Evolutionary conservation across 2,113 vertebrate species (phyloP).

Genomic region (Guaruba guarouba): DNA sequence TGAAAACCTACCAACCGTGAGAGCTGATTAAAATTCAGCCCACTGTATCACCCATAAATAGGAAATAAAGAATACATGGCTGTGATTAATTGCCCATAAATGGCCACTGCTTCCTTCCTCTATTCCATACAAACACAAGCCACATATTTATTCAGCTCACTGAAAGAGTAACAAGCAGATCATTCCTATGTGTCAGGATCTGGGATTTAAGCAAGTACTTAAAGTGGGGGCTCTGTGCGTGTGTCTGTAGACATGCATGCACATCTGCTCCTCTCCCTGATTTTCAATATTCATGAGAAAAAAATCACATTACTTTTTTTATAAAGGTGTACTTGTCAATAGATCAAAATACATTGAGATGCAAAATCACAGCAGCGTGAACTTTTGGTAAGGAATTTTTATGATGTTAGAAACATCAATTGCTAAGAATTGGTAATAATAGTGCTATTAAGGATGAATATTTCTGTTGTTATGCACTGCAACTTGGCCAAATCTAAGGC

Average conservation of each 20-base stretch:
- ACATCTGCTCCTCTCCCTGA: background rate
- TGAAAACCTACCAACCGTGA: background rate
- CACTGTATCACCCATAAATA: slow-evolving; percentile 44
- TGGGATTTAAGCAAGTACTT: background rate
- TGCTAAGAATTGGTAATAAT: background rate
- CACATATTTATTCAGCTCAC: background rate
- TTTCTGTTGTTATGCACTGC: rapidly evolving
- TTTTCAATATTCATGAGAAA: background rate
- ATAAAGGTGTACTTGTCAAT: background rate
- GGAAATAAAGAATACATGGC: slow-evolving; percentile 56
- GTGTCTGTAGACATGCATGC: background rate
- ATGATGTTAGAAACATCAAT: background rate
- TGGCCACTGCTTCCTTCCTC: slow-evolving; percentile 2
- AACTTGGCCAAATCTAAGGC: background rate
- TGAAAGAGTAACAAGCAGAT: slow-evolving; percentile 1
- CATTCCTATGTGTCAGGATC: background rate
- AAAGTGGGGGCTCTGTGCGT: background rate
- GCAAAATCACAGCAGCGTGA: background rate
- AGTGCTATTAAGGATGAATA: background rate
- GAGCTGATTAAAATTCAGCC: slow-evolving; percentile 63
- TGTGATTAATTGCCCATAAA: slow-evolving; percentile 57
- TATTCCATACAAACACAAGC: background rate
- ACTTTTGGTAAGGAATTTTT: background rate
- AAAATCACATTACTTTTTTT: background rate
- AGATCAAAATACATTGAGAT: background rate